Percentiles rank a stretch among this genome's conserved stretches.
phyloP scores from a whole-genome alignment of 2,888 invertebrate species.

The Sipha maydis region DNA sequence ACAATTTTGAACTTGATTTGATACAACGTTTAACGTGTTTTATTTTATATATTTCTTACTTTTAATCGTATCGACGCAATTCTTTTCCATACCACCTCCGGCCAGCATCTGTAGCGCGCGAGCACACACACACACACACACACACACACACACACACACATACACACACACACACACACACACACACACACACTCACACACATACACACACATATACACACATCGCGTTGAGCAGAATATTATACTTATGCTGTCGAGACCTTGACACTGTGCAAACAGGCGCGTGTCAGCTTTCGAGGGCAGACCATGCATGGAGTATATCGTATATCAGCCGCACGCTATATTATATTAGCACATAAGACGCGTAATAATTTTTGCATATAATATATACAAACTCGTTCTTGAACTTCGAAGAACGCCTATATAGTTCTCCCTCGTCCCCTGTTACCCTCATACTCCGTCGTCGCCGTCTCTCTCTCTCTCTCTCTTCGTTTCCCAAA shows the following conservation, averaged over 20 bases:
- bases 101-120: background rate
- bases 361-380: background rate
- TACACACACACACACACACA: background rate
- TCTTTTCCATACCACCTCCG: slow-evolving; percentile 12
- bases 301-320: background rate
- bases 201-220: too few species aligned
- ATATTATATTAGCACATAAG: background rate
- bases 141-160: too few species aligned
- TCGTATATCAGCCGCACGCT: background rate
- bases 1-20: background rate
- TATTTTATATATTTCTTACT: background rate
- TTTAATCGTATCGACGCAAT: slow-evolving; percentile 7
- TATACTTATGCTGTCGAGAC: slow-evolving; percentile 14
- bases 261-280: slow-evolving; percentile 57
- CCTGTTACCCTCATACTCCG: background rate
- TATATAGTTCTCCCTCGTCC: background rate
- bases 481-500: background rate
- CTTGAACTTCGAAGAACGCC: slow-evolving; percentile 50
- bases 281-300: slow-evolving; percentile 60
- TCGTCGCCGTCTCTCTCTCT: background rate
- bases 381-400: slow-evolving; percentile 19
- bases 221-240: slow-evolving; percentile 1
- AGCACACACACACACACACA: background rate
- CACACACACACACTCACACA: background rate
- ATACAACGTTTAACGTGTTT: background rate